These are phyloP conservation scores for Falco concolor DNA, from an alignment of 2,797 vertebrate genomes.

Conservation along the genomic window DNA sequence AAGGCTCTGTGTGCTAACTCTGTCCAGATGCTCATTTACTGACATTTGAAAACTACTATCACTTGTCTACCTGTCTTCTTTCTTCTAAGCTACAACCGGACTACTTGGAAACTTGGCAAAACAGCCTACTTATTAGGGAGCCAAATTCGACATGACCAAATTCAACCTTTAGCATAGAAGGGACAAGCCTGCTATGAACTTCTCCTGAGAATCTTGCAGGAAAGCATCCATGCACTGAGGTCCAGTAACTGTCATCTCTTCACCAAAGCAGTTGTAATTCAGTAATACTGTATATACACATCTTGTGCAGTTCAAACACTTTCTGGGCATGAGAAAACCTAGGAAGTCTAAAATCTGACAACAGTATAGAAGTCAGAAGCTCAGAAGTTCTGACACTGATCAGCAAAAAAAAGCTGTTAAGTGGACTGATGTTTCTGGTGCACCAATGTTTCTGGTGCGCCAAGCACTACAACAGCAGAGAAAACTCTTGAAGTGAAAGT, in stretches of 20 bases:
- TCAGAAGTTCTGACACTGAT: neutral
- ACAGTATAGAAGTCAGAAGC: neutral
- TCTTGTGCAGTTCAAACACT: neutral
- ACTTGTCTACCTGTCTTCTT: neutral
- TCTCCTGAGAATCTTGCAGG: neutral
- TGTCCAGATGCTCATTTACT: neutral
- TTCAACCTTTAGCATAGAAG: neutral
- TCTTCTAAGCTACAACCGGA: neutral
- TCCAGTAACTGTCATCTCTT: neutral
- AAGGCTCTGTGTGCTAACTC: neutral
- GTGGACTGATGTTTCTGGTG: neutral
- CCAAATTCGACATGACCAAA: neutral
- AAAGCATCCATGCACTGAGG: neutral
- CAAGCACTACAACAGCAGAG: neutral
- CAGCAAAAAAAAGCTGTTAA: neutral
- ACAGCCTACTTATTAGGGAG: neutral
- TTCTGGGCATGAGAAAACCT: neutral
- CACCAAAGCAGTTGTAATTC: neutral
- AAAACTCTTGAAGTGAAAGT: neutral
- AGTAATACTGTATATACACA: neutral
- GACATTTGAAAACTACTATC: neutral
- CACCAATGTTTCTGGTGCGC: neutral
- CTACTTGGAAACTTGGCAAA: neutral
- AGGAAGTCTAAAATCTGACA: neutral
- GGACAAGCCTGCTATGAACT: neutral